Percentiles rank a stretch among this genome's conserved stretches.
These are phyloP conservation scores for Dermatemys mawii DNA, from an alignment of 2,113 vertebrate species.

Conservation along the genomic window DNA sequence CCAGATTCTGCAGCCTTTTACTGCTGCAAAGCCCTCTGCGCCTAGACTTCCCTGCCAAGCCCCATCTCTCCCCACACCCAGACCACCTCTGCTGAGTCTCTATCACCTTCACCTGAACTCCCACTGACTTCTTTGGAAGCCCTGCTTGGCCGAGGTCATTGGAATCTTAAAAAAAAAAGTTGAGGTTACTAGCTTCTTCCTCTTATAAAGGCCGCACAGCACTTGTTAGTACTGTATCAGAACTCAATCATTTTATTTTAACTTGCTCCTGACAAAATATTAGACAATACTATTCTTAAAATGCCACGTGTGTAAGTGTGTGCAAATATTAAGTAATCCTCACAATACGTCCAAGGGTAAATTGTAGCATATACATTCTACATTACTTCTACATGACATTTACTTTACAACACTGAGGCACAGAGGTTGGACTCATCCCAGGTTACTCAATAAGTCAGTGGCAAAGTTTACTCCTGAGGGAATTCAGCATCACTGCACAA, in stretches of 20 bases:
- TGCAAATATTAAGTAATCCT: not conserved
- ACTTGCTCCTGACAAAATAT: not conserved
- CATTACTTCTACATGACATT: too few species aligned
- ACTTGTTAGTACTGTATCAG: accelerated
- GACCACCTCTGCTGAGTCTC: too few species aligned
- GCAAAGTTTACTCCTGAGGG: too few species aligned
- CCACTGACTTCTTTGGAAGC: not conserved
- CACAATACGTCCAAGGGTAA: not conserved
- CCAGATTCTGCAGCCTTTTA: not conserved
- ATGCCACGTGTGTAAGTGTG: not conserved
- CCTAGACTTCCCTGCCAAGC: too few species aligned
- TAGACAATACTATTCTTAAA: not conserved
- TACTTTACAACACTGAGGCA: not conserved
- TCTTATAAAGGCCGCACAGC: not conserved
- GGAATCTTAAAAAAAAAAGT: not conserved
- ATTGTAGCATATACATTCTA: not conserved
- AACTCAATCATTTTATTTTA: accelerated
- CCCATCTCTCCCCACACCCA: too few species aligned
- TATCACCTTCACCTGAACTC: not conserved
- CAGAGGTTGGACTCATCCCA: not conserved
- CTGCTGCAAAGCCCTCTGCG: too few species aligned
- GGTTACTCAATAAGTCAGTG: not conserved
- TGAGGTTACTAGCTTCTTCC: not conserved
- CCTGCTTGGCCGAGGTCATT: not conserved
- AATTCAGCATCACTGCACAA: too few species aligned